phyloP scores from a whole-genome alignment of 2,888 invertebrate genomes.

The Amphipyra tragopoginis region DNA sequence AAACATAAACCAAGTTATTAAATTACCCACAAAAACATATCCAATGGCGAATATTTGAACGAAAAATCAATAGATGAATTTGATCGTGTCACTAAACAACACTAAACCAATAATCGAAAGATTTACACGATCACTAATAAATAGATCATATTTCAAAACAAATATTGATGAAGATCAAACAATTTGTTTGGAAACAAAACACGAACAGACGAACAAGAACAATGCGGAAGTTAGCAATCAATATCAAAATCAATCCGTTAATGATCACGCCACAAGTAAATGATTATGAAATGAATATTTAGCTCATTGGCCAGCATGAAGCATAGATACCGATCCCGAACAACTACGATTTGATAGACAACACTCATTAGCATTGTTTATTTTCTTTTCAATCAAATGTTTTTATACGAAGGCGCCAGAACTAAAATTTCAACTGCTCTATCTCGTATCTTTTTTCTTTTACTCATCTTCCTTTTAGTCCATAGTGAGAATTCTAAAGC shows the following conservation, averaged over 20 bases:
- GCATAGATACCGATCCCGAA: conserved; percentile 29
- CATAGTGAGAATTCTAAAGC: conserved; percentile 44
- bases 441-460: conserved; percentile 2
- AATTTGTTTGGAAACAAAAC: conserved; percentile 66
- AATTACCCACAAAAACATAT: neutral
- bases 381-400: conserved; percentile 77
- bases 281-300: conserved; percentile 83
- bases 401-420: conserved; percentile 60
- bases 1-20: neutral
- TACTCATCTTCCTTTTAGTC: conserved; percentile 11
- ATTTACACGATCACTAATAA: conserved; percentile 50
- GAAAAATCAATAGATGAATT: conserved; percentile 23
- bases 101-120: conserved; percentile 40
- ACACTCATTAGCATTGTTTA: conserved; percentile 83
- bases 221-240: conserved; percentile 86
- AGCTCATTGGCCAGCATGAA: conserved; percentile 56
- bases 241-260: conserved; percentile 83
- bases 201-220: conserved; percentile 62
- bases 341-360: conserved; percentile 77
- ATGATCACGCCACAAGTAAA: conserved; percentile 81
- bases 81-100: conserved; percentile 39
- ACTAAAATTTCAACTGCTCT: conserved; percentile 20
- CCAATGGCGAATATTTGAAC: conserved; percentile 7
- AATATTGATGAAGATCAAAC: conserved; percentile 60
- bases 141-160: conserved; percentile 56